These are phyloP conservation scores for Alca torda DNA, from an alignment of 2,797 vertebrate species.

Conservation along the genomic window DNA sequence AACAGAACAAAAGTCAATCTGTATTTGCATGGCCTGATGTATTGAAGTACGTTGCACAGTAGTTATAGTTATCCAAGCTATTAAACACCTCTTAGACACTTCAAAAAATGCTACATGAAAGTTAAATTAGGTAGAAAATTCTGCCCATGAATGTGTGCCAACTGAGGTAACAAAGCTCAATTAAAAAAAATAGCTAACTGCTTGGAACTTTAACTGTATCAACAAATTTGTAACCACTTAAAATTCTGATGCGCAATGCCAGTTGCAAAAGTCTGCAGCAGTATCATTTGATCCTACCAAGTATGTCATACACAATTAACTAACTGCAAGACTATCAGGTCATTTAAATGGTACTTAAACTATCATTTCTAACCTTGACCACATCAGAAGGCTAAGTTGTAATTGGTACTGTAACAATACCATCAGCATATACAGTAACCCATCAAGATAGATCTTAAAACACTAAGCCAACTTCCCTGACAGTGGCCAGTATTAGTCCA, in stretches of 20 bases:
- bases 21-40: not conserved
- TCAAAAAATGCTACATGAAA: not conserved
- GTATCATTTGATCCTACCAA: not conserved
- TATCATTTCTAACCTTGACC: not conserved
- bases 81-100: not conserved
- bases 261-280: not conserved
- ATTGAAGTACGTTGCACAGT: not conserved
- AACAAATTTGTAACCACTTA: not conserved
- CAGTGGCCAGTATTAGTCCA: not conserved
- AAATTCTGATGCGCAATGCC: not conserved
- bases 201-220: not conserved
- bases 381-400: not conserved
- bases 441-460: not conserved
- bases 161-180: not conserved
- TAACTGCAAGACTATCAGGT: not conserved
- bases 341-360: not conserved
- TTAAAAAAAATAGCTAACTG: not conserved
- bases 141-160: not conserved
- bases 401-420: not conserved
- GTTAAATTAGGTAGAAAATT: not conserved
- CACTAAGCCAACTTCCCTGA: not conserved
- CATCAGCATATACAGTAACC: not conserved
- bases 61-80: constrained; percentile 5
- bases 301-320: not conserved
- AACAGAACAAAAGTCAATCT: not conserved